Conservation (phyloP, 2,113 vertebrate species). For the Pangasianodon hypophthalmus region DNA sequence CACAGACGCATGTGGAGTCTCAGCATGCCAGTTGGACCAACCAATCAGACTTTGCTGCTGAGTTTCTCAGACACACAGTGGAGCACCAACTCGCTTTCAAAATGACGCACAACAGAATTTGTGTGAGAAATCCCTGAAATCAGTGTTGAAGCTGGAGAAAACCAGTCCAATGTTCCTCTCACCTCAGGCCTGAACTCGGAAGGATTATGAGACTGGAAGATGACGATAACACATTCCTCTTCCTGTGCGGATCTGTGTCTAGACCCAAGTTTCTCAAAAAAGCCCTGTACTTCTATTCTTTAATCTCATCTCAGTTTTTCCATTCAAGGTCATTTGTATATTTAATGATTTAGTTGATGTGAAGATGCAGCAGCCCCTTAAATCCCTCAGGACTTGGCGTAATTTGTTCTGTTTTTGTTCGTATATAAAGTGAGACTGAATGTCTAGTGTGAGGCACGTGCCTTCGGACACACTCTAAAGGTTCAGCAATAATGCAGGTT, state of each 20-base stretch:
- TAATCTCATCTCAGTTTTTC: conserved; percentile 23
- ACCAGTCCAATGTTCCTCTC: conserved; percentile 60
- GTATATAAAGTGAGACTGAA: conserved; percentile 23
- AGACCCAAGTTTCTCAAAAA: conserved; percentile 46
- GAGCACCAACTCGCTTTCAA: background rate
- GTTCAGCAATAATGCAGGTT: conserved; percentile 67
- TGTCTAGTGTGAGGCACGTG: conserved; percentile 19
- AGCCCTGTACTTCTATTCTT: conserved; percentile 59
- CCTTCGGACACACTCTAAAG: conserved; percentile 26
- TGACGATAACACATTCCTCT: background rate
- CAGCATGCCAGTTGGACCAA: conserved; percentile 60
- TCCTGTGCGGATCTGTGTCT: conserved; percentile 2
- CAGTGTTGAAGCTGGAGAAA: conserved; percentile 56
- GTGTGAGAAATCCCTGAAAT: conserved; percentile 27
- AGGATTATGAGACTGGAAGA: conserved; percentile 57
- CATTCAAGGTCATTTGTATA: conserved; percentile 33
- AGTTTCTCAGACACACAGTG: background rate
- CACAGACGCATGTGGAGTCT: conserved; percentile 34
- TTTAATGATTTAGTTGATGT: conserved; percentile 45
- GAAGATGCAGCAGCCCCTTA: conserved; percentile 70
- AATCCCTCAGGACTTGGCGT: conserved; percentile 34
- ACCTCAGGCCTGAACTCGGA: conserved; percentile 72
- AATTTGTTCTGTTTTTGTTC: conserved; percentile 3
- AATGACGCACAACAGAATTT: background rate
- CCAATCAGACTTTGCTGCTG: conserved; percentile 36